phyloP scores from a whole-genome alignment of 2,797 vertebrate genomes.

The Anisognathus igniventris region DNA sequence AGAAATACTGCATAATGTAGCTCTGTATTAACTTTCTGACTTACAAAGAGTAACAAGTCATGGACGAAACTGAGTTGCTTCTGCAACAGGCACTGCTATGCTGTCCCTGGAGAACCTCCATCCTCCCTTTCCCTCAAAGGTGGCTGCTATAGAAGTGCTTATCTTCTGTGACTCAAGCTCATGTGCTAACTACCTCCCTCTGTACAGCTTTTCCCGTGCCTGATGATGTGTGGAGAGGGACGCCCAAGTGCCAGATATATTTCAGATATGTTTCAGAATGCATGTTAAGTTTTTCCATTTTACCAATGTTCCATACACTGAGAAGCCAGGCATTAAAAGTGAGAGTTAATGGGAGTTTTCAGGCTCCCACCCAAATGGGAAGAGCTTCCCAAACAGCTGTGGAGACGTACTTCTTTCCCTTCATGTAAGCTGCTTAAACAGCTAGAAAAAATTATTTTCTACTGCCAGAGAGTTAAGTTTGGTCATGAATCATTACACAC shows the following conservation, averaged over 20 bases:
- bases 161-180: conserved; percentile 32
- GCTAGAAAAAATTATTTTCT: neutral
- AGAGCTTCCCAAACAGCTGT: neutral
- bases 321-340: neutral
- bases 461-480: conserved; percentile 4
- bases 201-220: neutral
- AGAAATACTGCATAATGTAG: neutral
- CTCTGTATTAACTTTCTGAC: neutral
- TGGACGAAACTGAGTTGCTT: neutral
- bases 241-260: neutral
- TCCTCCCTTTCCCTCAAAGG: neutral
- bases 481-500: conserved; percentile 2
- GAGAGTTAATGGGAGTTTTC: conserved; percentile 1
- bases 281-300: conserved; percentile 45
- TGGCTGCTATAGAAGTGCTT: conserved; percentile 16
- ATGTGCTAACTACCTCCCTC: conserved; percentile 2
- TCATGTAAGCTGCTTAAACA: neutral
- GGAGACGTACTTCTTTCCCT: neutral
- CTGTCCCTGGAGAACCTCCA: neutral
- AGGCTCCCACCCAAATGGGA: conserved; percentile 17
- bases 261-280: conserved; percentile 11
- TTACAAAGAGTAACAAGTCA: neutral
- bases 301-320: neutral
- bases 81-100: neutral
- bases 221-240: neutral